These are phyloP conservation scores for Stenoptilia bipunctidactyla DNA, from an alignment of 2,888 invertebrate genomes.

Conservation along the genomic window DNA sequence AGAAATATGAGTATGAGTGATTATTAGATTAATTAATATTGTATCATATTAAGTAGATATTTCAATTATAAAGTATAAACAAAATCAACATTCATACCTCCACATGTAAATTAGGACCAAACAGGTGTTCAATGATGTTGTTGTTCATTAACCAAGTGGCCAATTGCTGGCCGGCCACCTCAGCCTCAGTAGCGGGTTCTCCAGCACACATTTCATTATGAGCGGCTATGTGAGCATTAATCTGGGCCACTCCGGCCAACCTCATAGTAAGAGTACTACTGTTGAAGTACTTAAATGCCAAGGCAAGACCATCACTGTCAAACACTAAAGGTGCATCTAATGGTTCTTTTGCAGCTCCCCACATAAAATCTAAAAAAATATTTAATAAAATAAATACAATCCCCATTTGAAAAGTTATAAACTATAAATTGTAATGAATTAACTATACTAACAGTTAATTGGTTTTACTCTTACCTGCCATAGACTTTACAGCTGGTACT, in stretches of 20 bases:
- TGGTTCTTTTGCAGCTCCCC: conserved; percentile 95
- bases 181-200: conserved; percentile 88
- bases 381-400: not conserved
- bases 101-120: conserved; percentile 97
- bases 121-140: conserved; percentile 93
- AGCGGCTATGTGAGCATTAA: conserved; percentile 92
- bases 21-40: too few relatives aligned
- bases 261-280: conserved; percentile 95
- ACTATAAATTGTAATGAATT: not conserved
- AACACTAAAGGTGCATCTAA: conserved; percentile 88
- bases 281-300: conserved; percentile 97
- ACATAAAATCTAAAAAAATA: conserved; percentile 87
- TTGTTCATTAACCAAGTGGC: conserved; percentile 91
- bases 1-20: too few relatives aligned
- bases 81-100: conserved; percentile 77
- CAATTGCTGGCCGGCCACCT: conserved; percentile 85
- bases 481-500: conserved; percentile 88
- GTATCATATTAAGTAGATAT: too few relatives aligned
- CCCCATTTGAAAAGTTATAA: too few relatives aligned
- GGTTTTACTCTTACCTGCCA: conserved; percentile 78
- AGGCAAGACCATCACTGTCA: conserved; percentile 88
- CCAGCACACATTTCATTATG: conserved; percentile 93
- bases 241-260: conserved; percentile 92
- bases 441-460: conserved; percentile 2
- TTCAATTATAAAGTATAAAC: not conserved